phyloP scores from a whole-genome alignment of 2,113 vertebrate species.

The Eupsittula cactorum region DNA sequence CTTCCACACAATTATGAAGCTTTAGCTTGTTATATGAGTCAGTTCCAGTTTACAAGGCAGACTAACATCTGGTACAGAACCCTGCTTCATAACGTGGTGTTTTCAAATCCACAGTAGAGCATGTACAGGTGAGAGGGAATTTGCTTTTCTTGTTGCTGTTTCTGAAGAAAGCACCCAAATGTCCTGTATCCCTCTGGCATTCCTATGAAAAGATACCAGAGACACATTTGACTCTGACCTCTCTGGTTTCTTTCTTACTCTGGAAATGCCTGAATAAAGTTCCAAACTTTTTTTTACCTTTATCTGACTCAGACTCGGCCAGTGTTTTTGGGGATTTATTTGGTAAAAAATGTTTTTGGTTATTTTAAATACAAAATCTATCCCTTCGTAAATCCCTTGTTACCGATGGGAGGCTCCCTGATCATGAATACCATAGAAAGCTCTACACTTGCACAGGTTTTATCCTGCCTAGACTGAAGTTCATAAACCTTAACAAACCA shows the following conservation, averaged over 20 bases:
- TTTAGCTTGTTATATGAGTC: background rate
- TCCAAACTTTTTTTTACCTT: background rate
- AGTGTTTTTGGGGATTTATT: background rate
- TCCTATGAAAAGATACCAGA: background rate
- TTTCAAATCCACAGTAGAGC: background rate
- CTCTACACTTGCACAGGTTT: background rate
- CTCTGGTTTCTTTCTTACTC: background rate
- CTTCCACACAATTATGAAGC: background rate
- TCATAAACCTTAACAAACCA: background rate
- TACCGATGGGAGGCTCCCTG: background rate
- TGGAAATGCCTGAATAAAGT: background rate
- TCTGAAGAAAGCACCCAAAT: background rate
- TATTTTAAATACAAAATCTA: background rate
- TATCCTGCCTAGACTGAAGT: background rate
- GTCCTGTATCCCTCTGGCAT: background rate
- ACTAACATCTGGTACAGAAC: background rate
- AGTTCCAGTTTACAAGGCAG: background rate
- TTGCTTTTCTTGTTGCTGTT: background rate
- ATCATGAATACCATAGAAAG: background rate
- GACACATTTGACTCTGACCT: background rate
- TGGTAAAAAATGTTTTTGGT: background rate
- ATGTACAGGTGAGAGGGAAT: background rate
- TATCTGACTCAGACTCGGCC: background rate
- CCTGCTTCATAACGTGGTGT: background rate
- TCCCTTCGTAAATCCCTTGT: background rate